These are phyloP conservation scores for Otus sunia DNA, from an alignment of 2,113 vertebrate species.

Conservation along the genomic window DNA sequence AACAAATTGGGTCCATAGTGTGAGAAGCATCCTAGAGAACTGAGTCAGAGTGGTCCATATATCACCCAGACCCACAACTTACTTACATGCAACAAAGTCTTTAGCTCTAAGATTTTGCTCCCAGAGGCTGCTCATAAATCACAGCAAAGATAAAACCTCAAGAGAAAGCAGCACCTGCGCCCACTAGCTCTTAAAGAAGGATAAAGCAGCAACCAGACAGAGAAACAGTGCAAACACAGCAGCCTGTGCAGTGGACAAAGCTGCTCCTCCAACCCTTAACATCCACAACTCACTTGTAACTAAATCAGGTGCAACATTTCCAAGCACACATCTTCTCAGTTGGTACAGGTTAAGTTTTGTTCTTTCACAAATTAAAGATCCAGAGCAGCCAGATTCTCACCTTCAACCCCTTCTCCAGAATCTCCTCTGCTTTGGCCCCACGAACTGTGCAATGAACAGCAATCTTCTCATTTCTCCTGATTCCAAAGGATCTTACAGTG, in stretches of 20 bases:
- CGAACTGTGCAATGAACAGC: conserved; percentile 97
- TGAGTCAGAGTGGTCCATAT: too few species aligned
- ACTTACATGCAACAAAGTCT: fast-evolving
- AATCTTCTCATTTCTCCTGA: conserved; percentile 97
- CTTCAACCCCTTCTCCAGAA: conserved; percentile 95
- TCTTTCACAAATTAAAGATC: neutral
- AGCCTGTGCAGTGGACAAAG: neutral
- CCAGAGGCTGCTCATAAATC: neutral
- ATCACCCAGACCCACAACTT: neutral
- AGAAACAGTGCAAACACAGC: fast-evolving
- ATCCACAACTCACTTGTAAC: fast-evolving
- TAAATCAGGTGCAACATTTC: fast-evolving
- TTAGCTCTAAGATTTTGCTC: neutral
- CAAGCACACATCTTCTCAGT: fast-evolving
- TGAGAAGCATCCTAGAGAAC: too few species aligned
- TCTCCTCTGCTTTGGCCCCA: conserved; percentile 97
- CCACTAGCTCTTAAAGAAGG: neutral
- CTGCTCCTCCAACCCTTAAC: neutral
- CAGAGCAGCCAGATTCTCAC: conserved; percentile 35
- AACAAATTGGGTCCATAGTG: too few species aligned
- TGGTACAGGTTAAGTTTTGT: fast-evolving
- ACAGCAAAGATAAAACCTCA: neutral
- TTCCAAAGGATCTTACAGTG: conserved; percentile 95
- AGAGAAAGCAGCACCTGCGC: neutral
- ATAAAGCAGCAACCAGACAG: neutral